These are phyloP conservation scores for Ochotona princeps DNA, from an alignment of 2,113 vertebrate genomes.

Conservation along the genomic window DNA sequence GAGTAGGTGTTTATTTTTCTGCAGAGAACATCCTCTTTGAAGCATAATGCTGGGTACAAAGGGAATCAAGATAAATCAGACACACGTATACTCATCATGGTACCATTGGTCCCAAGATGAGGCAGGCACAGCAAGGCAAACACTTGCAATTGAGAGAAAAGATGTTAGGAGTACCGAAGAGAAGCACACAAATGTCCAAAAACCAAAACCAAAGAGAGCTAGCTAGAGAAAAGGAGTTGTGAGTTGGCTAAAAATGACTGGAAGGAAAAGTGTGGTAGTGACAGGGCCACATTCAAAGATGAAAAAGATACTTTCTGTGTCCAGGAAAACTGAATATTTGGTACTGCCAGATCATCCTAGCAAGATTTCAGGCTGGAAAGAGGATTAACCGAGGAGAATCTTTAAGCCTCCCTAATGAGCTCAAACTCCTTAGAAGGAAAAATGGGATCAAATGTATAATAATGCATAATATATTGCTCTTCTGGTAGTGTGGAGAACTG, in stretches of 20 bases:
- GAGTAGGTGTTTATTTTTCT: background rate
- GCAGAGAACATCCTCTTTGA: background rate
- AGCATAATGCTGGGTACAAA: background rate
- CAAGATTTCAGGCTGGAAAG: slow-evolving; percentile 25
- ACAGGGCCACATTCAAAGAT: background rate
- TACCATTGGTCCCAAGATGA: background rate
- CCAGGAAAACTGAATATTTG: background rate
- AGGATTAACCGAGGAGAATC: background rate
- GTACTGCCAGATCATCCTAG: background rate
- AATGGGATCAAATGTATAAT: background rate
- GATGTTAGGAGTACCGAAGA: background rate
- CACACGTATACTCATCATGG: background rate
- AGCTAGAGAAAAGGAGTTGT: background rate
- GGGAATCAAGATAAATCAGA: background rate
- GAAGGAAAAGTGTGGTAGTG: background rate
- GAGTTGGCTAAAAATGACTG: background rate
- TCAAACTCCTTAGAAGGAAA: background rate
- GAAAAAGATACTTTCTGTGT: background rate
- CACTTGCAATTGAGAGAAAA: background rate
- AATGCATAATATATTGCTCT: background rate
- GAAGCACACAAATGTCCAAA: background rate
- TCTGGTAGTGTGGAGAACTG: background rate
- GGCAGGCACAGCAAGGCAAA: background rate
- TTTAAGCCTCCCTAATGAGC: background rate
- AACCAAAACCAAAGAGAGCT: background rate